Evolutionary conservation across 2,797 vertebrate genomes (phyloP), one percentile per base, ranked within the genome.

Genomic region (Enteromius anoplus): DNA sequence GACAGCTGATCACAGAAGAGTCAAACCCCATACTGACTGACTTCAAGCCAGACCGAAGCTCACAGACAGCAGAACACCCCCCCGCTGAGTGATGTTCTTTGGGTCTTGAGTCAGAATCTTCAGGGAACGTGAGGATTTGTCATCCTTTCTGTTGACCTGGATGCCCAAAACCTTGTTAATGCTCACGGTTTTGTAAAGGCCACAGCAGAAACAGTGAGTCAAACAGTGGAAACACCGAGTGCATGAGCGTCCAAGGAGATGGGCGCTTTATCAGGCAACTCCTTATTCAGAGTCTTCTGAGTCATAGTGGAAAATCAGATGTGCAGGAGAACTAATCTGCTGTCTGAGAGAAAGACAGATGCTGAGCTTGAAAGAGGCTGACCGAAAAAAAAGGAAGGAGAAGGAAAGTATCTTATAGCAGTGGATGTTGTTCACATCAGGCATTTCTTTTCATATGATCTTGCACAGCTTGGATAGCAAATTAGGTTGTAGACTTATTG

Each of bases 141-240:
- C 73, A 76, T 60, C 12, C 26, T 75, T 42, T 42, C 4, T 58
- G n/a, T 26, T 76, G 73, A 60, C 55, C 53, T 42, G 73, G n/a
- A 76, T 42, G 42, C 37, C n/a, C 53, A 26, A 60, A 60, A 60
- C 53, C 73, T 26, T 19, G 15, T 23, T 42, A 42, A 76, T 42
- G 73, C 53, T 65, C 80, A 65, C 37, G 14, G 47, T 82, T 82
- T 66, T 80, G 45, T 85, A 76, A 73, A 85, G 76, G 75, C 76
- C 83, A 76, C 21, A 26, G 53, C 86, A 70, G 64, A 84, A 85
- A 80, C 84, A 85, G 75, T 83, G 86, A 65, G 75, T 72, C 65
- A 65, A 73, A 49, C n/a, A 40, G 45, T 53, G 49, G 9, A 68
- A 19, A 53, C 6, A 32, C 2, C 4, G 19, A 19, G 49, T 58